Evolutionary conservation across 2,888 invertebrate species (phyloP).

Genomic region (Metalampra italica): DNA sequence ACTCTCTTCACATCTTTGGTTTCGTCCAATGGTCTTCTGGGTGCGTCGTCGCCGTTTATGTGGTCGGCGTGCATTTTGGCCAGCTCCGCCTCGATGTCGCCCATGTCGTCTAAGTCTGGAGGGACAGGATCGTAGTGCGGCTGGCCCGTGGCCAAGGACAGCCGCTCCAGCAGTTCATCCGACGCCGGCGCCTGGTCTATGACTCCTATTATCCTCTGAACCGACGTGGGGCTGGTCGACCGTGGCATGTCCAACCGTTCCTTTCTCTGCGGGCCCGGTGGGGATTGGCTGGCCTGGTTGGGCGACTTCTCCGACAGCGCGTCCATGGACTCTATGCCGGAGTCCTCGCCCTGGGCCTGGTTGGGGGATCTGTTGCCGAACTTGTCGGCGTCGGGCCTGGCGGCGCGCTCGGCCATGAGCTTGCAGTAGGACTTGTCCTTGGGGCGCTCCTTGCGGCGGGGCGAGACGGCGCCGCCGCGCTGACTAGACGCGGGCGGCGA

Average conservation of each 20-base stretch:
- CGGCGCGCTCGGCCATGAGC: constrained; percentile 70
- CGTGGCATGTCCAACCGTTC: constrained; percentile 66
- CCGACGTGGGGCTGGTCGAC: constrained; percentile 61
- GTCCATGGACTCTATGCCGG: constrained; percentile 96
- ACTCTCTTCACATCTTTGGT: constrained; percentile 40
- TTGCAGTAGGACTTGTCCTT: constrained; percentile 79
- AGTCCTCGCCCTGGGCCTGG: constrained; percentile 88
- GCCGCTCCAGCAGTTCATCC: constrained; percentile 48
- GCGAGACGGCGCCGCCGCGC: constrained; percentile 41
- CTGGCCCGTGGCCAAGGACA: constrained; percentile 42
- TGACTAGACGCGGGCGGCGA: constrained; percentile 43
- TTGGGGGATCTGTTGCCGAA: constrained; percentile 67
- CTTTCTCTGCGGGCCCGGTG: constrained; percentile 68
- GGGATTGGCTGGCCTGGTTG: constrained; percentile 90
- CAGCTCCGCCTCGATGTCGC: constrained; percentile 83
- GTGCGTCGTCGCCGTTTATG: constrained; percentile 57
- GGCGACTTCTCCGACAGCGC: constrained; percentile 94
- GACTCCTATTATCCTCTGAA: constrained; percentile 69
- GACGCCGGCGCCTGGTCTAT: constrained; percentile 49
- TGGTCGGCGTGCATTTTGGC: constrained; percentile 81
- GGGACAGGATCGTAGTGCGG: constrained; percentile 55
- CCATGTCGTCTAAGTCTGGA: constrained; percentile 74
- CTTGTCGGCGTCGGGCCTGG: constrained; percentile 45
- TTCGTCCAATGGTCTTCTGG: constrained; percentile 31
- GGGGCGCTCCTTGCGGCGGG: constrained; percentile 58